Evolutionary conservation across 2,888 invertebrate species (phyloP).

Genomic region (Halictus quadricinctus): DNA sequence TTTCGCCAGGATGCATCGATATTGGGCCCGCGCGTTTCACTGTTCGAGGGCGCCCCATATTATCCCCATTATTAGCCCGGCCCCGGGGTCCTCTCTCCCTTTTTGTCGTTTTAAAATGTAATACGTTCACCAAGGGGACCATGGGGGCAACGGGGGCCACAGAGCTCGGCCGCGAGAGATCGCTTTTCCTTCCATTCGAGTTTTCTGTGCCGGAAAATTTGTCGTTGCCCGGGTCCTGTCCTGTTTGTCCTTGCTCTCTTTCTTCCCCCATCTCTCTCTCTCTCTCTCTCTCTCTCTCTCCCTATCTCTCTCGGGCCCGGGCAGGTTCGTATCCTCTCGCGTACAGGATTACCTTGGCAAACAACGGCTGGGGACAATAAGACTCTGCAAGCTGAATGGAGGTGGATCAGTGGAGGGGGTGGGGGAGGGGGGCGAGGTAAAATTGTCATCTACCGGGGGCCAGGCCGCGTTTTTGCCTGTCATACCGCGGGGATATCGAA

Average conservation of each 20-base stretch:
- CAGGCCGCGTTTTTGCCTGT: slow-evolving; percentile 65
- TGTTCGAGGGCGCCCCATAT: slow-evolving; percentile 66
- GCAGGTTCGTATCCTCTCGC: slow-evolving; percentile 60
- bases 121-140: slow-evolving; percentile 71
- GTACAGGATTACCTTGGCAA: slow-evolving; percentile 78
- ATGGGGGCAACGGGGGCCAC: slow-evolving; percentile 57
- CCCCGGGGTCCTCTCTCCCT: slow-evolving; percentile 56
- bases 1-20: slow-evolving; percentile 78
- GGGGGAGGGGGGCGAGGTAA: slow-evolving; percentile 54
- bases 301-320: neutral
- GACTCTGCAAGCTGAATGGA: slow-evolving; percentile 65
- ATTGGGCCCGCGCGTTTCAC: slow-evolving; percentile 67
- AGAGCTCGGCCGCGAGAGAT: slow-evolving; percentile 65
- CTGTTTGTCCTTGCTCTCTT: slow-evolving; percentile 13
- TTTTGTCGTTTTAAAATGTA: slow-evolving; percentile 81
- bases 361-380: slow-evolving; percentile 79
- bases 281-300: too few relatives aligned
- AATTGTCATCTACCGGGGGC: slow-evolving; percentile 75
- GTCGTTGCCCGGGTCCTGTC: slow-evolving; percentile 58
- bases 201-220: slow-evolving; percentile 81
- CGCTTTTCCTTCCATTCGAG: slow-evolving; percentile 77
- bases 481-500: slow-evolving; percentile 78
- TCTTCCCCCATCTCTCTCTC: neutral
- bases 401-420: slow-evolving; percentile 20
- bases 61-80: slow-evolving; percentile 78